These are phyloP conservation scores for Lycaena phlaeas DNA, from an alignment of 2,888 invertebrate genomes.

Conservation along the genomic window DNA sequence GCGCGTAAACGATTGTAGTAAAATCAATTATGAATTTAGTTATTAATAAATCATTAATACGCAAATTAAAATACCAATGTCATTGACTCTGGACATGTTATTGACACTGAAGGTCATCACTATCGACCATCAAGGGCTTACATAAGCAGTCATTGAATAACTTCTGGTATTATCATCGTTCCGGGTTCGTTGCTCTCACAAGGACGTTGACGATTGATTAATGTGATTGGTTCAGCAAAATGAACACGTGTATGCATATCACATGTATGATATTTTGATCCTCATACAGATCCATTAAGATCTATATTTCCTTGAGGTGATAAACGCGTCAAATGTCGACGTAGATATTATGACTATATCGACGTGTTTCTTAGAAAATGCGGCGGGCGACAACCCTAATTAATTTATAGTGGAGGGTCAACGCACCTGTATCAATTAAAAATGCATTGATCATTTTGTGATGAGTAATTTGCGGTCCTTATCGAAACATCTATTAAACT, in stretches of 20 bases:
- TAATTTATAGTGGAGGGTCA: neutral
- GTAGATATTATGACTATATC: neutral
- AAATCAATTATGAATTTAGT: neutral
- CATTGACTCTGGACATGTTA: slow-evolving; percentile 32
- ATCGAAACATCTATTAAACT: too few relatives aligned
- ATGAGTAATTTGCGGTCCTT: neutral
- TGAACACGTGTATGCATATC: slow-evolving; percentile 23
- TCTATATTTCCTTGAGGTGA: slow-evolving; percentile 10
- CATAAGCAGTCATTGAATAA: slow-evolving; percentile 48
- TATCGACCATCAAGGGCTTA: slow-evolving; percentile 44
- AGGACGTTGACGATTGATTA: slow-evolving; percentile 45
- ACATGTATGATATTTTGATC: neutral
- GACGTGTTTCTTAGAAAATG: neutral
- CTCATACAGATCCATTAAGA: slow-evolving; percentile 7
- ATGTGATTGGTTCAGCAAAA: slow-evolving; percentile 21
- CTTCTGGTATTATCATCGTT: slow-evolving; percentile 46
- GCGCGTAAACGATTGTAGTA: neutral
- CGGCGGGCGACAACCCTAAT: neutral
- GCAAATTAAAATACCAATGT: slow-evolving; percentile 19
- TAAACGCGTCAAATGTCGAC: neutral
- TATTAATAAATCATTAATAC: slow-evolving; percentile 16
- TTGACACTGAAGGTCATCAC: slow-evolving; percentile 52
- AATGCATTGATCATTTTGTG: slow-evolving; percentile 3
- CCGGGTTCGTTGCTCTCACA: slow-evolving; percentile 59
- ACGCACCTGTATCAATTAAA: slow-evolving; percentile 4